A percentile compares a stretch with the other conserved stretches of the same genome.
Conservation (phyloP, 1,140 invertebrate genomes). For the Frieseomelitta varia region DNA sequence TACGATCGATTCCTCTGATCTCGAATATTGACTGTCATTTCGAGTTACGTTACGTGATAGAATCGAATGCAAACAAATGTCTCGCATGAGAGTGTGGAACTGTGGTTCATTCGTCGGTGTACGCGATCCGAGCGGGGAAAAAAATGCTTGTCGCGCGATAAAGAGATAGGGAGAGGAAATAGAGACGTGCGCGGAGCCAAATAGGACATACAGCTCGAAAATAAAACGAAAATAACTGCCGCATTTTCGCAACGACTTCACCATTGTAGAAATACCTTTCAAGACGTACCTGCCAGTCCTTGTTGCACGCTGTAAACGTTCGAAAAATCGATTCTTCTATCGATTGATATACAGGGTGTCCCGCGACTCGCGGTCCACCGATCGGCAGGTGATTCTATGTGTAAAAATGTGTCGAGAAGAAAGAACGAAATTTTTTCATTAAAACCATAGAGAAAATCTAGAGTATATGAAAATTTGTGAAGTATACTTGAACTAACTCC, state of each 20-base stretch:
- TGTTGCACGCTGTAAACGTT: background rate
- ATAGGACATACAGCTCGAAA: constrained; percentile 45
- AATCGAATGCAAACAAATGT: background rate
- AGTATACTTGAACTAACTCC: no score
- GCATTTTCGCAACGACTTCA: constrained; percentile 27
- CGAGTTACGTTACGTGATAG: background rate
- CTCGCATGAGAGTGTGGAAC: background rate
- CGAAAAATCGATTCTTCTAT: no score
- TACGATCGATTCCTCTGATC: background rate
- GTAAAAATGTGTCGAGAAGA: no score
- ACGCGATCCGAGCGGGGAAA: background rate
- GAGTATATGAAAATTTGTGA: no score
- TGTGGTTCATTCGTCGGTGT: background rate
- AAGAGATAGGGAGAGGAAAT: constrained; percentile 45
- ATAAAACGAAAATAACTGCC: constrained; percentile 47
- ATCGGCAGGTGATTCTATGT: no score
- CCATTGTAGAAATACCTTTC: constrained; percentile 25
- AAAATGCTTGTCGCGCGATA: constrained; percentile 16
- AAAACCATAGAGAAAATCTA: no score
- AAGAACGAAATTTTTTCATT: no score
- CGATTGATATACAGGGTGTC: no score
- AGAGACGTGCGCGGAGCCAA: constrained; percentile 53
- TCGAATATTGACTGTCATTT: background rate
- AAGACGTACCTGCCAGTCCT: background rate
- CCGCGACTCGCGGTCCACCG: no score